Base-by-base conservation (phyloP, 2,888 invertebrate species). In the Gisinianus flammeolus region DNA sequence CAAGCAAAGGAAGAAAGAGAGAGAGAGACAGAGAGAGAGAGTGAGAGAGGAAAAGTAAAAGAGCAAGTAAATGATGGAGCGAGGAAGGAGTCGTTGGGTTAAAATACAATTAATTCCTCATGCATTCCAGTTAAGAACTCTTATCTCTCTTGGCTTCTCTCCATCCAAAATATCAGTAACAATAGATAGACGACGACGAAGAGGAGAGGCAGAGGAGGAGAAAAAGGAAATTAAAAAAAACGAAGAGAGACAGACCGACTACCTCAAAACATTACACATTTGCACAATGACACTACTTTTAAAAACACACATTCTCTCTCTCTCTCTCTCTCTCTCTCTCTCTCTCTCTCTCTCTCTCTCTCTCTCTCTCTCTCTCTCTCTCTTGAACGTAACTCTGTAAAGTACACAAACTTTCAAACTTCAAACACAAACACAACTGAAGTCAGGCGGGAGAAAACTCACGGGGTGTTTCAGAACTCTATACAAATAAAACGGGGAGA, bases 121-220 rank as follows among this genome's bases (percentile, higher is more conserved):
- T 62, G 62, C 62, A 62, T 62, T 62, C 62, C 62, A 62, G 62
- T 62, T 26, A 62, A 62, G 12, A 24, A 26, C 67, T 70, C 70
- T 52, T 52, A 70, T 54, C 52, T 54, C 24, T 54, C 24, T 44
- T 70, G 52, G 54, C 54, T 31, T 19, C 52, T 24, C 26, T 54
- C 52, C 70, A 54, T 10, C n/a, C 26, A 44, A 44, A 28, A 35
- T 68, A 22, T 22, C 44, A 52, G 26, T 52, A 70, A 35, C n/a
- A 26, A 52, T 22, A 12, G 31, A 54, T n/a, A 58, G 31, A 64
- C 52, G 28, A 19, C 12, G 26, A 12, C 12, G 26, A 62, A 28
- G 26, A 62, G n/a, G 28, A 62, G 26, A 62, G 12, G 44, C 19
- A 44, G 19, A 44, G 19, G 19, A 19, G 2, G 8, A 12, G 44